A percentile compares a stretch with the other conserved stretches of the same genome.
phyloP scores from a whole-genome alignment of 1,140 invertebrate genomes.

The Frieseomelitta varia region DNA sequence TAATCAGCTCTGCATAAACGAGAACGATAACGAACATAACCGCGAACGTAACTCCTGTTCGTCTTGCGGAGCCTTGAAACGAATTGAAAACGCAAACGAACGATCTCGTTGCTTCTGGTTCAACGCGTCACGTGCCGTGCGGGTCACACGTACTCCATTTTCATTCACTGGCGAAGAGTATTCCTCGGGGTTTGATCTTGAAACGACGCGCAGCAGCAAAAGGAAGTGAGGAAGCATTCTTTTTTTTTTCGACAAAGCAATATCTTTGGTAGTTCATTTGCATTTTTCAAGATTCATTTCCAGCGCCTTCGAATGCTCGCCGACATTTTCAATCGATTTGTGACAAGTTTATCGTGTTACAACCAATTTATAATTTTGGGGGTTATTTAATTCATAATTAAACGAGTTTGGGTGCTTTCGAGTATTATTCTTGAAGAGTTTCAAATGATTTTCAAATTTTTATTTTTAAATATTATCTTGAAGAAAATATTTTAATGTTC shows the following conservation, averaged over 20 bases:
- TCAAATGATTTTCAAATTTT: too few species aligned
- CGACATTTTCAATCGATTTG: neutral
- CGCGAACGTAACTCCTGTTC: neutral
- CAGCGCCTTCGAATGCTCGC: neutral
- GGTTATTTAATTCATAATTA: neutral
- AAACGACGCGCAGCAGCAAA: neutral
- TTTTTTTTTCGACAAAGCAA: neutral
- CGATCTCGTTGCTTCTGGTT: neutral
- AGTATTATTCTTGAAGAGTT: neutral
- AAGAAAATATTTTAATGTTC: too few species aligned
- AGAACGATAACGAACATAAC: conserved; percentile 37
- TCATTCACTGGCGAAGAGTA: neutral
- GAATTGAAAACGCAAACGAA: neutral
- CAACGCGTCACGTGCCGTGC: neutral
- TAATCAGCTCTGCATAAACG: conserved; percentile 42
- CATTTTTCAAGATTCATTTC: neutral
- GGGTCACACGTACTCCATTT: conserved; percentile 1
- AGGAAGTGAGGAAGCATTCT: neutral
- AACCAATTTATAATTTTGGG: too few species aligned
- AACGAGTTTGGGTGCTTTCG: neutral
- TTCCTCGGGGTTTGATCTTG: neutral
- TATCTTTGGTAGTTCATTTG: neutral
- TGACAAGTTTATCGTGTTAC: too few species aligned
- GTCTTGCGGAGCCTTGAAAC: neutral
- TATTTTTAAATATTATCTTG: too few species aligned